phyloP scores from a whole-genome alignment of 2,797 vertebrate genomes.

The Knipowitschia caucasica region DNA sequence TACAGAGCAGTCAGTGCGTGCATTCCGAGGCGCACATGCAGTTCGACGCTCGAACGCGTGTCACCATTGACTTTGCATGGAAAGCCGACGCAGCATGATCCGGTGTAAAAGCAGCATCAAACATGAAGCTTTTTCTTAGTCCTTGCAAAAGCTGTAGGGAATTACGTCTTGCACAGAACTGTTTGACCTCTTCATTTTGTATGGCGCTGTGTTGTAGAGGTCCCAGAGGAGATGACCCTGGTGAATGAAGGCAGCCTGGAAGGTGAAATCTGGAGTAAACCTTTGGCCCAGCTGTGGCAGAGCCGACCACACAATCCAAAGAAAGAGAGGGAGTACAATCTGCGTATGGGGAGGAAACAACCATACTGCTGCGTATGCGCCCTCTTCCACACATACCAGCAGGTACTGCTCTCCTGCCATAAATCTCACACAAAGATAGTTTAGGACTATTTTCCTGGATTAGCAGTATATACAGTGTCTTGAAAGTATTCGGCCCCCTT shows the following conservation, averaged over 20 bases:
- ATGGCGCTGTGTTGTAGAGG: slow-evolving; percentile 68
- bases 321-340: slow-evolving; percentile 90
- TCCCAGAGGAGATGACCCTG: slow-evolving; percentile 77
- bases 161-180: not conserved
- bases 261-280: slow-evolving; percentile 90
- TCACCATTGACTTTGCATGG: too few species aligned
- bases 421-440: too few species aligned
- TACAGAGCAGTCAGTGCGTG: too few species aligned
- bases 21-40: too few species aligned
- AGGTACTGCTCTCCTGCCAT: slow-evolving; percentile 71
- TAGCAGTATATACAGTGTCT: too few species aligned
- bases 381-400: slow-evolving; percentile 87
- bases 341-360: slow-evolving; percentile 81
- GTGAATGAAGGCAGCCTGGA: slow-evolving; percentile 83
- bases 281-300: slow-evolving; percentile 91
- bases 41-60: too few species aligned
- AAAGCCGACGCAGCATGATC: too few species aligned
- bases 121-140: too few species aligned
- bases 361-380: slow-evolving; percentile 91
- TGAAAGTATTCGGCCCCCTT: too few species aligned
- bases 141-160: too few species aligned
- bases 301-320: slow-evolving; percentile 87
- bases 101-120: too few species aligned
- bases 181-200: not conserved
- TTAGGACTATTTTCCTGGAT: too few species aligned